Percentiles rank a stretch among this genome's conserved stretches.
Conservation (phyloP, 2,888 invertebrate genomes). For the Phyllotreta striolata region DNA sequence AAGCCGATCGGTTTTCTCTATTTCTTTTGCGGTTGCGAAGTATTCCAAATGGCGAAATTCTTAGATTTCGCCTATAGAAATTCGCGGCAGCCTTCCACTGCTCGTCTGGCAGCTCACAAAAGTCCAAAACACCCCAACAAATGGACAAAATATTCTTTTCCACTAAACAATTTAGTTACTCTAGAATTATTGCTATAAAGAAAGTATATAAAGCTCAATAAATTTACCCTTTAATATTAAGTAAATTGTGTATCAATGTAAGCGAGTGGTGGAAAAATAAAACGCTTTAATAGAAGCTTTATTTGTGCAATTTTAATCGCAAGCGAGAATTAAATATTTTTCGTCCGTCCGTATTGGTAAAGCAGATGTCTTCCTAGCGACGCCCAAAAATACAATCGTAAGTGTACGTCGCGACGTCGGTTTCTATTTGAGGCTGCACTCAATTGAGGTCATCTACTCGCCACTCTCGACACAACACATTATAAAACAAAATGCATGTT, state of each 20-base stretch:
- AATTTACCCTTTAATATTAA: no score
- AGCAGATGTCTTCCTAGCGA: neutral
- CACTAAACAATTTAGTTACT: no score
- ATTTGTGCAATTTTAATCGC: no score
- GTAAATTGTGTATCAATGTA: no score
- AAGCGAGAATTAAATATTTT: neutral
- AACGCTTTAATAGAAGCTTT: no score
- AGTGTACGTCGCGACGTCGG: slow-evolving; percentile 44
- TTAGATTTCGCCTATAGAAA: slow-evolving; percentile 8
- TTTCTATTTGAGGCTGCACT: slow-evolving; percentile 53
- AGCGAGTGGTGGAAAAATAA: no score
- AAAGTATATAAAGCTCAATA: no score
- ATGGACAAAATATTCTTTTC: slow-evolving; percentile 8
- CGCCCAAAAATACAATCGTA: slow-evolving; percentile 28
- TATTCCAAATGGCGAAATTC: slow-evolving; percentile 14
- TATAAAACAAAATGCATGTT: slow-evolving; percentile 41
- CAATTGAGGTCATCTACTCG: slow-evolving; percentile 54
- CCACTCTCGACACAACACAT: slow-evolving; percentile 41
- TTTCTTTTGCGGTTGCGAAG: neutral
- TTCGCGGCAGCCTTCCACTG: slow-evolving; percentile 3
- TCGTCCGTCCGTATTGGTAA: neutral
- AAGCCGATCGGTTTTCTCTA: neutral
- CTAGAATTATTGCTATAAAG: no score
- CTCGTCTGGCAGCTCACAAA: slow-evolving; percentile 2
- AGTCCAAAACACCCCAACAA: neutral